phyloP scores from a whole-genome alignment of 2,888 invertebrate species.

The Schizaphis graminum region DNA sequence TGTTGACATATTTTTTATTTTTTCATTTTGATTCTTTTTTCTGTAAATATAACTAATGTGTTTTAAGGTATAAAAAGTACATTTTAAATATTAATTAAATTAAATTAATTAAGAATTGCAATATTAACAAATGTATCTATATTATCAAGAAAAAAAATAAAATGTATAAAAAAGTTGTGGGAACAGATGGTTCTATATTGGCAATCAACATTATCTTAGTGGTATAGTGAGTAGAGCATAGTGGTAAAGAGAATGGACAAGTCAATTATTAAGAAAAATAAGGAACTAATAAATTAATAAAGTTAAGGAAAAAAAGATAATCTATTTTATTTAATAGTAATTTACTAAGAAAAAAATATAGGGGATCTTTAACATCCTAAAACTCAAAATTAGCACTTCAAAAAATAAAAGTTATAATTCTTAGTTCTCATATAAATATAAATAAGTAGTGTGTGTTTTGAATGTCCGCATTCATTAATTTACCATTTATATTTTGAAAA shows the following conservation, averaged over 20 bases:
- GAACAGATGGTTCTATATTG: background rate
- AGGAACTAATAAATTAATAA: no score
- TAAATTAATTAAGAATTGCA: background rate
- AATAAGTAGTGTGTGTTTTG: no score
- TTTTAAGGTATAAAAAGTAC: conserved; percentile 3
- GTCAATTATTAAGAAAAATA: background rate
- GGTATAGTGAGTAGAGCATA: background rate
- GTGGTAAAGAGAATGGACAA: background rate
- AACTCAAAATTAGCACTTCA: no score
- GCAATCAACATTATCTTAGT: background rate
- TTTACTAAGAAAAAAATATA: no score
- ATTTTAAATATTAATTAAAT: background rate
- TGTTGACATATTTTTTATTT: conserved; percentile 82
- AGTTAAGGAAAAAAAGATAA: no score
- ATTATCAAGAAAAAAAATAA: background rate
- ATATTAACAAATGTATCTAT: background rate
- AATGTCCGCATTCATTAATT: no score
- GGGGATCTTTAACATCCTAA: no score
- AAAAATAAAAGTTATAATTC: no score
- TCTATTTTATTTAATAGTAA: no score
- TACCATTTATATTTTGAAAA: no score
- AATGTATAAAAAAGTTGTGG: background rate
- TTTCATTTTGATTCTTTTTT: conserved; percentile 71
- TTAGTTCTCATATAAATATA: no score
- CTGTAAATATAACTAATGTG: conserved; percentile 65